phyloP scores from a whole-genome alignment of 2,797 vertebrate species.

The Melanotaenia pygmaea region DNA sequence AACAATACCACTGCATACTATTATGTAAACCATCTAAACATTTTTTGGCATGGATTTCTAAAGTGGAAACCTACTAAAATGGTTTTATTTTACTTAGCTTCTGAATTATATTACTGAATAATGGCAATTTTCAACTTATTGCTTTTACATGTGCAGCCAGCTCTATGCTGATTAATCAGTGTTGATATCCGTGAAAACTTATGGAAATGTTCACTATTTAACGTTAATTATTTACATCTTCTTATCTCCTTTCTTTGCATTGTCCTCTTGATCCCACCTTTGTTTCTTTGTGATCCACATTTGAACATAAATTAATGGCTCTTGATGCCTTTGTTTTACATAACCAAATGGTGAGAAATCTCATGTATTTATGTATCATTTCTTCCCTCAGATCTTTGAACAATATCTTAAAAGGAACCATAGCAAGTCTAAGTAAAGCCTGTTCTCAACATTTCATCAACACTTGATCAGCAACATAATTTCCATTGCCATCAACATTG shows the following conservation, averaged over 20 bases:
- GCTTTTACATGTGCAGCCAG: neutral
- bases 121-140: neutral
- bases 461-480: conserved; percentile 33
- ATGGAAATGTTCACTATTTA: neutral
- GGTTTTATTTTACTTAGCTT: conserved; percentile 13
- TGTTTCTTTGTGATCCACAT: neutral
- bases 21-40: conserved; percentile 1
- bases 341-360: conserved; percentile 3
- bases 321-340: conserved; percentile 1
- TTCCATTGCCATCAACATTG: conserved; percentile 27
- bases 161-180: neutral
- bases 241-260: conserved; percentile 1
- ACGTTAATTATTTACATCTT: neutral
- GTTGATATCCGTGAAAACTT: neutral
- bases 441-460: conserved; percentile 20
- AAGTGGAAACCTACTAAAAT: neutral
- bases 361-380: conserved; percentile 10
- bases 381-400: conserved; percentile 49
- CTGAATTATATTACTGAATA: conserved; percentile 7
- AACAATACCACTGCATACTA: conserved; percentile 20
- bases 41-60: conserved; percentile 16
- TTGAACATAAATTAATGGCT: neutral
- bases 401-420: conserved; percentile 12
- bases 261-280: neutral
- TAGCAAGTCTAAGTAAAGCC: neutral